Conservation (phyloP, 2,888 invertebrate genomes). For the Caenorhabditis panamensis region DNA sequence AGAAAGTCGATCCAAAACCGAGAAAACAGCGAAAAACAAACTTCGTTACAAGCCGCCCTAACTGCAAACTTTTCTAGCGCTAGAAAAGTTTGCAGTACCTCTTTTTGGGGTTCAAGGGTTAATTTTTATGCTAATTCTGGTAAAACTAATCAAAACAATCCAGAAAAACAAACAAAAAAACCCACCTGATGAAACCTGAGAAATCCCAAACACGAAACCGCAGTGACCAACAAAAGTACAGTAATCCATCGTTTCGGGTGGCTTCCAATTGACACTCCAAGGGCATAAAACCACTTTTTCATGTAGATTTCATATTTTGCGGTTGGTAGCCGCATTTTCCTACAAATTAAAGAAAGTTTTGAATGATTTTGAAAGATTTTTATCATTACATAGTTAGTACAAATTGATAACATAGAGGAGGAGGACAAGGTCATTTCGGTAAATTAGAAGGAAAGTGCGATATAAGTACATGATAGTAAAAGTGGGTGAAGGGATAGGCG, state of each 20-base stretch:
- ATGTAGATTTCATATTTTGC: slow-evolving; percentile 54
- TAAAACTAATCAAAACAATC: too few species aligned
- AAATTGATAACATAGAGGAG: too few species aligned
- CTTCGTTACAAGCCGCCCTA: too few species aligned
- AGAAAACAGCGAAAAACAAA: too few species aligned
- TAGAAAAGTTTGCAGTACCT: too few species aligned
- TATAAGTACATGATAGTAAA: background rate
- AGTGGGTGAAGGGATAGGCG: too few species aligned
- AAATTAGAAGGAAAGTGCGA: background rate
- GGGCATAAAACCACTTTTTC: slow-evolving; percentile 66
- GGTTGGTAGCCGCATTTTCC: slow-evolving; percentile 48
- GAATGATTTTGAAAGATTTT: too few species aligned
- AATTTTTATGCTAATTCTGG: too few species aligned
- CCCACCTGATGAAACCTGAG: slow-evolving; percentile 72
- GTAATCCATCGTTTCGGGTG: slow-evolving; percentile 69
- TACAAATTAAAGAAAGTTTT: background rate
- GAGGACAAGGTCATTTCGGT: background rate
- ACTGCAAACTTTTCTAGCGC: too few species aligned
- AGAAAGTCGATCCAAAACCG: too few species aligned
- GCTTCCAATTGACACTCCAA: slow-evolving; percentile 71
- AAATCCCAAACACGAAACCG: slow-evolving; percentile 69
- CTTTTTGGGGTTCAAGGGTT: too few species aligned
- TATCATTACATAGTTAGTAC: too few species aligned
- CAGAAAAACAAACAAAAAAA: background rate
- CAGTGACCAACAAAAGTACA: slow-evolving; percentile 58